Percentiles rank a stretch among this genome's conserved stretches.
Evolutionary conservation across 2,888 invertebrate species (phyloP).

Genomic region (Apotomis turbidana): DNA sequence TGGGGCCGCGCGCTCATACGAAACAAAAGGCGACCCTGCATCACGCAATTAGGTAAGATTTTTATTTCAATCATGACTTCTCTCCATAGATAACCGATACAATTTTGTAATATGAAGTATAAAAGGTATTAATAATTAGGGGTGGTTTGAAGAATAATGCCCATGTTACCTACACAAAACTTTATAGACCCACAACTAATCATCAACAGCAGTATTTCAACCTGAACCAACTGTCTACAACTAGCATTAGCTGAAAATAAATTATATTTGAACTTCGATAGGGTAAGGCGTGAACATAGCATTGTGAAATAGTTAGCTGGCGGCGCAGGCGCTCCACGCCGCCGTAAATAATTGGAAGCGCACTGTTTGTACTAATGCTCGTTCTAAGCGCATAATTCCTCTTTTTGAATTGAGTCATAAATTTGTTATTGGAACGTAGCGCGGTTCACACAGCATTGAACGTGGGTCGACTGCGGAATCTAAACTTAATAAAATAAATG

Average conservation of each 20-base stretch:
- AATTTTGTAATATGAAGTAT: too few species aligned
- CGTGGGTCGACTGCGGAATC: constrained; percentile 56
- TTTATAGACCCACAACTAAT: background rate
- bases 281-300: constrained; percentile 61
- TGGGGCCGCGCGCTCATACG: too few species aligned
- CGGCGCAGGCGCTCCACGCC: constrained; percentile 58
- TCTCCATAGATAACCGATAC: too few species aligned
- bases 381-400: constrained; percentile 70
- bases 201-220: constrained; percentile 24
- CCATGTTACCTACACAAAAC: too few species aligned
- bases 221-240: constrained; percentile 22
- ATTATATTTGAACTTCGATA: constrained; percentile 50
- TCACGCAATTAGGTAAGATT: too few species aligned
- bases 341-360: constrained; percentile 75
- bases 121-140: too few species aligned
- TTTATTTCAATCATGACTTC: too few species aligned
- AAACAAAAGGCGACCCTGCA: too few species aligned
- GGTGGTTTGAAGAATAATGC: too few species aligned
- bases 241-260: constrained; percentile 34
- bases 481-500: constrained; percentile 49
- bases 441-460: constrained; percentile 46
- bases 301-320: constrained; percentile 63
- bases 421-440: constrained; percentile 55
- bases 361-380: constrained; percentile 72
- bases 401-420: constrained; percentile 73